Percentiles rank a stretch among this genome's conserved stretches.
These are phyloP conservation scores for Lacerta bilineata DNA, from an alignment of 2,797 vertebrate species.

Conservation along the genomic window DNA sequence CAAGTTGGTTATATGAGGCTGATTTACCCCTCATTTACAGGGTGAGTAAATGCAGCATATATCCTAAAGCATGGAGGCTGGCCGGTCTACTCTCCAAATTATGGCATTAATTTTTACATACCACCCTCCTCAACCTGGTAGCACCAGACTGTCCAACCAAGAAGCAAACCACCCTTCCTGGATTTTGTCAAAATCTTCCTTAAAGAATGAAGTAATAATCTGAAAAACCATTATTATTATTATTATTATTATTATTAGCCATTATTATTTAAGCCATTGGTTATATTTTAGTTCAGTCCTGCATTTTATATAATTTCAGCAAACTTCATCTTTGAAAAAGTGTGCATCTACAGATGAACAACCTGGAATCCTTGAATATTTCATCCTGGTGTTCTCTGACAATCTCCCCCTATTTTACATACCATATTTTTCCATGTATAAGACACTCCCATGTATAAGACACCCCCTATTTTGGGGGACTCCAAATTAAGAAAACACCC, in stretches of 20 bases:
- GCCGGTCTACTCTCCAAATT: neutral
- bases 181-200: neutral
- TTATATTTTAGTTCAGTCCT: neutral
- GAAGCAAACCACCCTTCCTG: neutral
- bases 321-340: neutral
- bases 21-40: too few relatives aligned
- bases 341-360: neutral
- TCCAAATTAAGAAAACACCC: too few relatives aligned
- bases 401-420: neutral
- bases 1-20: too few relatives aligned
- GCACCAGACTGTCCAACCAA: neutral
- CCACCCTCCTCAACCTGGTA: neutral
- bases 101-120: neutral
- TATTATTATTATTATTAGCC: neutral
- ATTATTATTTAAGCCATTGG: neutral
- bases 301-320: neutral
- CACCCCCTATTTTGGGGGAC: too few relatives aligned
- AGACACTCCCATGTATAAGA: too few relatives aligned
- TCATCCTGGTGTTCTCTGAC: neutral
- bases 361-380: neutral
- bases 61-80: neutral
- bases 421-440: too few relatives aligned
- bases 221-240: neutral
- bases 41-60: too few relatives aligned
- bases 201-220: neutral